Percentiles rank a stretch among this genome's conserved stretches.
Conservation (phyloP, 1,140 invertebrate genomes). For the Panulirus ornatus region DNA sequence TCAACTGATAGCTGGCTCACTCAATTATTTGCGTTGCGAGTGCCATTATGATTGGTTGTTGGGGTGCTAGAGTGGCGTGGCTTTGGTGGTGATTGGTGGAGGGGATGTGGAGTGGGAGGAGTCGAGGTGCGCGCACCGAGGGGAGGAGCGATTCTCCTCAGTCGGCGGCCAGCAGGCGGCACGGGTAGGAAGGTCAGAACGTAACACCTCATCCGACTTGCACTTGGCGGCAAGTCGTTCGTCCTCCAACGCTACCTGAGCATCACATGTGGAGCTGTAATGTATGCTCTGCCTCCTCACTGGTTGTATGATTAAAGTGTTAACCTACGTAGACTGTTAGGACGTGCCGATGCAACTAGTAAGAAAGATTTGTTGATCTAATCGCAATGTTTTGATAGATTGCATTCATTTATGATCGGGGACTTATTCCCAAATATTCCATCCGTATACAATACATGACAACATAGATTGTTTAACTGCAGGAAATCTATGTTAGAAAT, state of each 20-base stretch:
- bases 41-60: constrained; percentile 76
- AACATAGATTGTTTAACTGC: no score
- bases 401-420: no score
- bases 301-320: constrained; percentile 32
- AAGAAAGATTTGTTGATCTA: no score
- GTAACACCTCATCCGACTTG: background rate
- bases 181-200: constrained; percentile 29
- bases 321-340: no score
- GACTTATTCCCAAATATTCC: no score
- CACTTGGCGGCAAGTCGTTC: background rate
- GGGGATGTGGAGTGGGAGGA: constrained; percentile 54
- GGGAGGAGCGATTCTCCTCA: constrained; percentile 71
- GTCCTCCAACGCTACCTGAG: background rate
- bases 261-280: background rate
- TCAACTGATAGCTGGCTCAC: constrained; percentile 76
- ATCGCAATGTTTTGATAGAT: no score
- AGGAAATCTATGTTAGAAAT: no score
- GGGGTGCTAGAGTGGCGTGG: constrained; percentile 73
- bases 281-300: background rate
- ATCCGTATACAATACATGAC: no score
- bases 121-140: constrained; percentile 64
- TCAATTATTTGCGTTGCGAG: constrained; percentile 76
- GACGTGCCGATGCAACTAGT: background rate
- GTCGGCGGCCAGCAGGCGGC: constrained; percentile 65
- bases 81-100: constrained; percentile 66